Conservation (phyloP, 2,888 invertebrate species). For the Lasius platythorax region DNA sequence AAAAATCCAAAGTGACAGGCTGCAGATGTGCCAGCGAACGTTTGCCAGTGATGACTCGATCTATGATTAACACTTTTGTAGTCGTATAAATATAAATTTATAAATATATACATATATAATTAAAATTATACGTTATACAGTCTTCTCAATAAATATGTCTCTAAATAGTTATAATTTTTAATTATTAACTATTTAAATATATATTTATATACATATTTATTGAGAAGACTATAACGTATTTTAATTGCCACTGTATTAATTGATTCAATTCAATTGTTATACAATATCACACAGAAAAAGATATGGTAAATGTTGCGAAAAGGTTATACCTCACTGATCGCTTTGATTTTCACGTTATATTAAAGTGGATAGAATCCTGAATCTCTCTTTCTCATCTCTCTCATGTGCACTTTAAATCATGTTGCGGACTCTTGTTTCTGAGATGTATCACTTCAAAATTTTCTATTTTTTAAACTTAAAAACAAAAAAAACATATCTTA, state of each 20-base stretch:
- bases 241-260: constrained; percentile 36
- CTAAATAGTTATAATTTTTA: too few relatives aligned
- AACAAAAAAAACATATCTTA: too few relatives aligned
- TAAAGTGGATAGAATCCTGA: too few relatives aligned
- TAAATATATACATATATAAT: neutral
- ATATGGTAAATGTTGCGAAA: neutral
- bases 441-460: too few relatives aligned
- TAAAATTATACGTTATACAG: too few relatives aligned
- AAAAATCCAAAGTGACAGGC: neutral
- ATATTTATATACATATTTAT: neutral
- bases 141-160: too few relatives aligned
- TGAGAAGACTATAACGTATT: neutral
- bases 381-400: too few relatives aligned
- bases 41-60: neutral
- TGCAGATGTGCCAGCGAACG: constrained; percentile 16
- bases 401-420: too few relatives aligned
- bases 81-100: neutral
- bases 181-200: neutral
- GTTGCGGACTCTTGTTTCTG: too few relatives aligned
- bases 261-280: constrained; percentile 59
- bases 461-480: too few relatives aligned
- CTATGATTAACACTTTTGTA: neutral
- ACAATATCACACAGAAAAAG: constrained; percentile 34
- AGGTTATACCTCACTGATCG: too few relatives aligned
- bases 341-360: too few relatives aligned